Percentiles rank a stretch among this genome's conserved stretches.
These are phyloP conservation scores for Maniola jurtina DNA, from an alignment of 1,140 invertebrate species.

Conservation along the genomic window DNA sequence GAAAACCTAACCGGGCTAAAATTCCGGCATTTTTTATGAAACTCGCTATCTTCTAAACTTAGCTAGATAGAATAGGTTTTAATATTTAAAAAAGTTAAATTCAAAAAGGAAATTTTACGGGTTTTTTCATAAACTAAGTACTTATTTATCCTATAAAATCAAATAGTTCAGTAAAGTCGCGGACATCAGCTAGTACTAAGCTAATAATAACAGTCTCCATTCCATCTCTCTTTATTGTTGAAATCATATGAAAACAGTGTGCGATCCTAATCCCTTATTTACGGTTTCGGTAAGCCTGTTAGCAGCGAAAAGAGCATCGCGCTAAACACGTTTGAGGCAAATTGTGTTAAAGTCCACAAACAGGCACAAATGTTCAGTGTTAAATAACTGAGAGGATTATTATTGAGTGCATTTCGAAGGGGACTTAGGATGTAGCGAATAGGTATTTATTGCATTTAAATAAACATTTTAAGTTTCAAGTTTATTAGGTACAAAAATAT, in stretches of 20 bases:
- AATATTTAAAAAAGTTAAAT: no score
- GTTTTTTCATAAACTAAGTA: no score
- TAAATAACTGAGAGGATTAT: constrained; percentile 68
- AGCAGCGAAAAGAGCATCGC: constrained; percentile 66
- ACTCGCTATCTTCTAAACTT: no score
- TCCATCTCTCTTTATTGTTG: not conserved
- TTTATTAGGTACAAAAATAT: not conserved
- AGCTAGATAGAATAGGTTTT: no score
- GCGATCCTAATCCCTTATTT: constrained; percentile 35
- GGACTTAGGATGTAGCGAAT: constrained; percentile 8
- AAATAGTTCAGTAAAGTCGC: no score
- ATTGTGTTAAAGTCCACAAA: constrained; percentile 61
- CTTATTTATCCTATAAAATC: no score
- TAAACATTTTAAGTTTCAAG: not conserved
- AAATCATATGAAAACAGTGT: not conserved
- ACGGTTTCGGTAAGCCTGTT: constrained; percentile 58
- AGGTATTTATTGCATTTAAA: not conserved
- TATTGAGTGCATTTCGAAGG: constrained; percentile 18
- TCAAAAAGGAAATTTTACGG: no score
- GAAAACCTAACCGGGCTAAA: no score
- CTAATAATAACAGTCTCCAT: not conserved
- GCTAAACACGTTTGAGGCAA: constrained; percentile 56
- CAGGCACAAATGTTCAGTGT: constrained; percentile 54
- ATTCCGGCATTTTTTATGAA: no score
- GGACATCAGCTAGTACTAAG: no score